phyloP scores from a whole-genome alignment of 2,888 invertebrate species.

The Xestobium rufovillosum region DNA sequence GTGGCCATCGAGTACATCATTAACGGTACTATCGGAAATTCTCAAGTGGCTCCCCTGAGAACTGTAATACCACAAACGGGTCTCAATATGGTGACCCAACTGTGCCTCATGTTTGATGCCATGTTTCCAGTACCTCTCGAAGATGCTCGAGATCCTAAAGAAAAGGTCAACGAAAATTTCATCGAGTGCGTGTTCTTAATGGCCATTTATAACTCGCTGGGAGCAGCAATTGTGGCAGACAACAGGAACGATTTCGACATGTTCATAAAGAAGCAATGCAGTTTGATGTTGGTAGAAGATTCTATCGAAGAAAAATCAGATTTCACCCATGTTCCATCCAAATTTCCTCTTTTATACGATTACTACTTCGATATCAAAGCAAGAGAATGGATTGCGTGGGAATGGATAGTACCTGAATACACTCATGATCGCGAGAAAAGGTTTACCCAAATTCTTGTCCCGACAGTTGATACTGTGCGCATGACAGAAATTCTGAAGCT shows the following conservation, averaged over 20 bases:
- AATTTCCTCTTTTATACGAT: constrained; percentile 68
- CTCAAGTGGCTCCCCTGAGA: constrained; percentile 63
- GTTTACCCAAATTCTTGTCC: constrained; percentile 81
- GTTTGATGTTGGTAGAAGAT: constrained; percentile 64
- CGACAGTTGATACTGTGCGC: constrained; percentile 79
- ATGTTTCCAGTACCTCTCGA: constrained; percentile 47
- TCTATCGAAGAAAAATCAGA: constrained; percentile 54
- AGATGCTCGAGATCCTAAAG: constrained; percentile 44
- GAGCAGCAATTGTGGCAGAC: constrained; percentile 65
- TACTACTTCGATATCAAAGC: constrained; percentile 66
- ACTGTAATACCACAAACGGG: constrained; percentile 79
- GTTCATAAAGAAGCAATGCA: constrained; percentile 67
- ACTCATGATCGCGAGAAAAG: constrained; percentile 60
- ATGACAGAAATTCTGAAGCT: constrained; percentile 70
- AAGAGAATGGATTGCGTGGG: constrained; percentile 78
- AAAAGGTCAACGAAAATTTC: constrained; percentile 49
- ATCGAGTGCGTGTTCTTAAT: constrained; percentile 67
- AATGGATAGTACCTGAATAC: constrained; percentile 69
- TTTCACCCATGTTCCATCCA: constrained; percentile 66
- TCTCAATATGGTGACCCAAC: constrained; percentile 79
- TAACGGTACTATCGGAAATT: constrained; percentile 63
- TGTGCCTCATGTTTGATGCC: constrained; percentile 73
- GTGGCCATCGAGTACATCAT: constrained; percentile 62
- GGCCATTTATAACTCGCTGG: constrained; percentile 78
- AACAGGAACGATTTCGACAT: constrained; percentile 68